Base-by-base conservation (phyloP, 2,113 vertebrate species). In the Oreochromis spilurus region DNA sequence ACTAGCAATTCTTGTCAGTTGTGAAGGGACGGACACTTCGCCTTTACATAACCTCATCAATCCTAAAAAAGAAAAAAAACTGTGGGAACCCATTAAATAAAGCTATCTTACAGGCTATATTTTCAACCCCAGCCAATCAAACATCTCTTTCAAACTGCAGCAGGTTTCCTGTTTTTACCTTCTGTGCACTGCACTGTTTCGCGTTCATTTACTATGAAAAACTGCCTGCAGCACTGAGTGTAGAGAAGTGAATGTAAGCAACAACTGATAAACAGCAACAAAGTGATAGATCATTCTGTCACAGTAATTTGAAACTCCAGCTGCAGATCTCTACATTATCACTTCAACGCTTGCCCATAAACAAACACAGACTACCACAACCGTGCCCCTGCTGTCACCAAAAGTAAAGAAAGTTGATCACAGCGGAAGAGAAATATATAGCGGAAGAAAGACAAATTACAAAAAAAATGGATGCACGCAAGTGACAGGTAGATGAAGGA, bases 401-500 rank as follows among this genome's bases (percentile, higher is more conserved):
- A 82, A 77, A 81, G 26, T 70, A 58, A 81, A 65, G 50, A 70
- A 4, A 79, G 70, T 13, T n/a, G 12, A 43, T 60, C 17, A 24
- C 13, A 45, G 19, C 8, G 6, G 4, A 79, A 81, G 7, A 9
- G 38, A 86, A 67, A 50, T 6, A 60, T 19, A 26, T 50, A 52
- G 11, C 2, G 6, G 45, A 79, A 78, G 9, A 84, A 21, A 83
- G 60, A 89, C 34, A 87, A 89, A 91, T 77, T 62, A 70, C 40
- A 62, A 65, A 43, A 84, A 85, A 85, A 81, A 58, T 70, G 16
- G 50, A 38, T 83, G 9, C 43, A 19, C 38, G 7, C 54, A 81
- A 88, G 62, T 83, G 87, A 91, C 5, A 77, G 29, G 21, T 57
- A 57, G 86, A 91, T 91, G 79, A 90, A 87, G 83, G 88, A 83